Conservation (phyloP, 2,888 invertebrate genomes). For the Acronicta aceris region DNA sequence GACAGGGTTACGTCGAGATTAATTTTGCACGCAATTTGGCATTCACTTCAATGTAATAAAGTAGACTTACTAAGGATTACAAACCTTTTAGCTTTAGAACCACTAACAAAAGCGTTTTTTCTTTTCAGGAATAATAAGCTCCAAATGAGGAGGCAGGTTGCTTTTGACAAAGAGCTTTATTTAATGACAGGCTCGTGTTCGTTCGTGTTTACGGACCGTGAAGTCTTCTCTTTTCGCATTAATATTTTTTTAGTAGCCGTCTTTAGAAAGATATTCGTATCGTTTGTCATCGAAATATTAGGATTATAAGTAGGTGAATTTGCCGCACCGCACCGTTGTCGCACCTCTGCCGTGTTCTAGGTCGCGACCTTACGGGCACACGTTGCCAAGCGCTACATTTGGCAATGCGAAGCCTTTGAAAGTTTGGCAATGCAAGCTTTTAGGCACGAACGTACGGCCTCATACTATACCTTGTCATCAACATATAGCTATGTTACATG, state of each 20-base stretch:
- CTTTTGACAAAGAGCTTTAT: slow-evolving; percentile 50
- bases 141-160: slow-evolving; percentile 45
- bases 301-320: slow-evolving; percentile 42
- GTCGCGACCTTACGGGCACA: slow-evolving; percentile 54
- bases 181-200: slow-evolving; percentile 44
- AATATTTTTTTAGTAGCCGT: slow-evolving; percentile 48
- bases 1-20: slow-evolving; percentile 54
- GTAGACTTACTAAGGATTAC: slow-evolving; percentile 48
- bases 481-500: slow-evolving; percentile 23
- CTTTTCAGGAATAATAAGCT: slow-evolving; percentile 45
- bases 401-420: slow-evolving; percentile 46
- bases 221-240: slow-evolving; percentile 40
- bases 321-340: slow-evolving; percentile 57
- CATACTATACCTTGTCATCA: slow-evolving; percentile 16
- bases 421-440: slow-evolving; percentile 46
- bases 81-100: slow-evolving; percentile 31
- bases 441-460: slow-evolving; percentile 25
- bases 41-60: slow-evolving; percentile 52
- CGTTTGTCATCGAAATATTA: slow-evolving; percentile 36
- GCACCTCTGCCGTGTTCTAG: slow-evolving; percentile 55
- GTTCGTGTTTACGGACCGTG: slow-evolving; percentile 25
- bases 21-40: slow-evolving; percentile 57
- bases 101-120: slow-evolving; percentile 44
- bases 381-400: slow-evolving; percentile 54
- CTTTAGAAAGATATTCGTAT: slow-evolving; percentile 36